phyloP scores from a whole-genome alignment of 2,888 invertebrate genomes.

The Melanophora roralis region DNA sequence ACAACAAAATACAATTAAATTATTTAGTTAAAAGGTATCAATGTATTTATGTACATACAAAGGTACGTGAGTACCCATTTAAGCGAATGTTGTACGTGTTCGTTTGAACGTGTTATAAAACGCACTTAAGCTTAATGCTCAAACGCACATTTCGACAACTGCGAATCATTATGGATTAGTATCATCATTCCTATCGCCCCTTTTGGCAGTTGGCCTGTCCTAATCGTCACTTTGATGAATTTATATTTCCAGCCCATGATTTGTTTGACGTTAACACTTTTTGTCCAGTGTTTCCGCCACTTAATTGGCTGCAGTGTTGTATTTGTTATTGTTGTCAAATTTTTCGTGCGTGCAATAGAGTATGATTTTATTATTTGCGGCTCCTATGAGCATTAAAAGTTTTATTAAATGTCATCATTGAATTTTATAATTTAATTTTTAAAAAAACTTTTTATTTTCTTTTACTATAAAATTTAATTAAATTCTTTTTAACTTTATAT shows the following conservation, averaged over 20 bases:
- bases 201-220: slow-evolving; percentile 8
- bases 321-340: background rate
- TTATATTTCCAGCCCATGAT: slow-evolving; percentile 45
- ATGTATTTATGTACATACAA: no score
- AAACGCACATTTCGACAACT: background rate
- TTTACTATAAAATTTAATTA: slow-evolving; percentile 35
- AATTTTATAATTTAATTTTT: slow-evolving; percentile 30
- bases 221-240: slow-evolving; percentile 47
- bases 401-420: slow-evolving; percentile 16
- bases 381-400: slow-evolving; percentile 3
- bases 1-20: slow-evolving; percentile 30
- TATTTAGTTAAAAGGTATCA: background rate
- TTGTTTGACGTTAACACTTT: slow-evolving; percentile 32
- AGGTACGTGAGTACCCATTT: background rate
- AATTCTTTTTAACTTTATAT: slow-evolving; percentile 23
- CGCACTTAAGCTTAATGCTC: slow-evolving; percentile 44
- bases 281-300: background rate
- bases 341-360: background rate
- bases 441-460: background rate
- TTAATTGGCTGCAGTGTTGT: background rate
- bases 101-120: slow-evolving; percentile 39
- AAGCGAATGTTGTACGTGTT: background rate
- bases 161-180: slow-evolving; percentile 18
- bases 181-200: background rate
- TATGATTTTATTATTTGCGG: background rate